Evolutionary conservation across 2,797 vertebrate species (phyloP).

Genomic region (Takifugu ocellatus): DNA sequence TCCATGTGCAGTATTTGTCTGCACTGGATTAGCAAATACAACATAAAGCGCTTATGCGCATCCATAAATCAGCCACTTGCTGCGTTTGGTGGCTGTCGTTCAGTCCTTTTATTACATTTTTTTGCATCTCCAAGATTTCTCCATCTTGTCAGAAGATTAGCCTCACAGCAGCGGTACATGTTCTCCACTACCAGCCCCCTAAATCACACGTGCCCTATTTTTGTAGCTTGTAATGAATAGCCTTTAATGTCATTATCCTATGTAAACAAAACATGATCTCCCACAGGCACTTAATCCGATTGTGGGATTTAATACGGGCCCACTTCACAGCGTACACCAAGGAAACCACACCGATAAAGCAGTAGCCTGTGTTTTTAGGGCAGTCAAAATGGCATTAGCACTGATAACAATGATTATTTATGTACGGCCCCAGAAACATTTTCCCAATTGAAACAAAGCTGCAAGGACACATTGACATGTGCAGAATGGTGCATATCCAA

Average conservation of each 20-base stretch:
- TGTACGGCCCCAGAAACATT: too few species aligned
- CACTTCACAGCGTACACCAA: neutral
- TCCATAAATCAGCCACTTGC: too few species aligned
- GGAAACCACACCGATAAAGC: neutral
- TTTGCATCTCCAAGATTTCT: slow-evolving; percentile 12
- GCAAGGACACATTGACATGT: too few species aligned
- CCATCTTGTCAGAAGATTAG: slow-evolving; percentile 40
- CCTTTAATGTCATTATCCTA: slow-evolving; percentile 58
- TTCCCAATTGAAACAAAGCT: too few species aligned
- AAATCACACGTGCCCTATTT: slow-evolving; percentile 44
- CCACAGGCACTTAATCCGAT: slow-evolving; percentile 40
- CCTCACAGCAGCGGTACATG: slow-evolving; percentile 20
- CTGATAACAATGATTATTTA: too few species aligned
- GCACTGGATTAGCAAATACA: slow-evolving; percentile 17
- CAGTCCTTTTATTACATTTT: neutral
- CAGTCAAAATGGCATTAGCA: too few species aligned
- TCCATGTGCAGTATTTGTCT: slow-evolving; percentile 13
- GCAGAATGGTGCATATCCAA: too few species aligned
- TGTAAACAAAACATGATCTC: slow-evolving; percentile 41
- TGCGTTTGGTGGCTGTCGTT: too few species aligned
- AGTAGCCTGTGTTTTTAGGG: too few species aligned
- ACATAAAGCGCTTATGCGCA: neutral
- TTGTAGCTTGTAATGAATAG: slow-evolving; percentile 53
- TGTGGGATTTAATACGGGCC: slow-evolving; percentile 41
- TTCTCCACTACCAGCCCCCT: slow-evolving; percentile 13